Evolutionary conservation across 2,888 invertebrate genomes (phyloP).

Genomic region (Acanthosepion pharaonis): DNA sequence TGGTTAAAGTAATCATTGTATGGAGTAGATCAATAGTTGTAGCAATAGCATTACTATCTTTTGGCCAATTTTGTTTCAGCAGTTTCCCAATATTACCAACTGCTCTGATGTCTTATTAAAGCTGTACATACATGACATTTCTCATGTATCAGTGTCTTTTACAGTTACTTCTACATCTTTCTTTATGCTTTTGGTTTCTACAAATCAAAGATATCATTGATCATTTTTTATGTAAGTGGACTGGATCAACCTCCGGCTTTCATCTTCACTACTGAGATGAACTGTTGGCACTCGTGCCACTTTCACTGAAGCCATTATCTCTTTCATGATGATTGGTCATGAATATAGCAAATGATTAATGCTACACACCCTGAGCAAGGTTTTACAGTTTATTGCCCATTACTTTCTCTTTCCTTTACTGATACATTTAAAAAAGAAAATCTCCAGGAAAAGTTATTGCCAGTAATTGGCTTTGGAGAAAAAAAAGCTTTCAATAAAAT

Average conservation of each 20-base stretch:
- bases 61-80: background rate
- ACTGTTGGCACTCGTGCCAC: background rate
- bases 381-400: background rate
- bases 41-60: background rate
- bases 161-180: background rate
- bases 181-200: background rate
- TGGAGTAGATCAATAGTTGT: background rate
- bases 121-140: background rate
- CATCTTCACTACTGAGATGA: background rate
- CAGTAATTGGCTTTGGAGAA: background rate
- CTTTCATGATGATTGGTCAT: background rate
- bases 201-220: background rate
- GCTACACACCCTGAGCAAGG: no score
- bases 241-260: background rate
- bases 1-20: no score
- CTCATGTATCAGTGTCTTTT: background rate
- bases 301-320: background rate
- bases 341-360: background rate
- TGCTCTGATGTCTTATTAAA: background rate
- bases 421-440: background rate
- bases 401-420: background rate
- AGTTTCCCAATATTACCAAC: background rate
- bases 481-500: background rate
- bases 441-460: background rate
- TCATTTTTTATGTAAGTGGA: conserved; percentile 9